Evolutionary conservation across 2,888 invertebrate genomes (phyloP).

Genomic region (Perizoma affinitatum): DNA sequence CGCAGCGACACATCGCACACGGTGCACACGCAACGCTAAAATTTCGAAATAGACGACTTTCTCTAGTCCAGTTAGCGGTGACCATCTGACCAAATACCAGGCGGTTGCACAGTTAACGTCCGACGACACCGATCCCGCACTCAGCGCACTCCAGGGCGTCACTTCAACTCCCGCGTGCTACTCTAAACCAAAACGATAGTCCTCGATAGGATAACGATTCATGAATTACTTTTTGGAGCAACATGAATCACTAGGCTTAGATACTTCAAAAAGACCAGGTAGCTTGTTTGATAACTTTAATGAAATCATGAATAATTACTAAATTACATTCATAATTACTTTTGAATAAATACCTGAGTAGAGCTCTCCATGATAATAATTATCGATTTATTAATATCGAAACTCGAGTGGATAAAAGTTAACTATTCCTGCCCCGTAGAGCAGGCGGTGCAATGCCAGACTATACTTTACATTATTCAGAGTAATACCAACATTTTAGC

Average conservation of each 20-base stretch:
- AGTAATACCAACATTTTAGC: conserved; percentile 33
- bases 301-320: too few species aligned
- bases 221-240: background rate
- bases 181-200: background rate
- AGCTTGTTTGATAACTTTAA: too few species aligned
- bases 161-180: conserved; percentile 8
- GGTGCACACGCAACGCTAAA: conserved; percentile 73
- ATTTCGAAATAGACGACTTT: conserved; percentile 81
- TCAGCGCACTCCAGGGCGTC: conserved; percentile 8
- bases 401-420: background rate
- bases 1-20: conserved; percentile 75
- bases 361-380: background rate
- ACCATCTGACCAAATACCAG: conserved; percentile 63
- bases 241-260: too few species aligned
- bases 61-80: conserved; percentile 73
- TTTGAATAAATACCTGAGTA: background rate
- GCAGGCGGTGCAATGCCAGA: conserved; percentile 1
- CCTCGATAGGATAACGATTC: background rate
- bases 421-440: conserved; percentile 1
- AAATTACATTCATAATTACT: too few species aligned
- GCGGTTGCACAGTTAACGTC: conserved; percentile 52
- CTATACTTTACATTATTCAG: conserved; percentile 1
- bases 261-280: too few species aligned
- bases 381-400: background rate
- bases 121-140: conserved; percentile 46